Evolutionary conservation across 2,888 invertebrate species (phyloP), one percentile per base, ranked within the genome.

Genomic region (Cyaniris semiargus): DNA sequence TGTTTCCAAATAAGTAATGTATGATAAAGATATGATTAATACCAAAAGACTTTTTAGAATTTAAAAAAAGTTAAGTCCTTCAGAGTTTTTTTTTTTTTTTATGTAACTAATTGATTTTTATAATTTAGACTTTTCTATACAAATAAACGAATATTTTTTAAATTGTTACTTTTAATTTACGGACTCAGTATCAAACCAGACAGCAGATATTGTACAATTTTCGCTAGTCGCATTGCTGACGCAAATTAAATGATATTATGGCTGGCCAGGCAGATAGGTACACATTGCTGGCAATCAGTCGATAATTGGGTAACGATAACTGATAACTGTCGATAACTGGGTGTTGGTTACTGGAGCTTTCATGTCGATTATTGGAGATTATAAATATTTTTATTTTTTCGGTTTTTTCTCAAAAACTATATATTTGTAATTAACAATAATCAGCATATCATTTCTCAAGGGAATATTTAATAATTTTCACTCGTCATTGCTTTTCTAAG

Each of bases 271-370:
- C 72, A 72, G 21, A 48, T 72, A 72, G 53, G n/a, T 56, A 72
- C 72, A 44, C 72, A 72, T 48, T 72, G 44, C 72, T 56, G 72
- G 44, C 72, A 44, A 72, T 44, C 44, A 72, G 72, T 72, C 72
- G 72, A 72, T 72, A 72, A 72, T 48, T 72, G 72, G 72, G 72
- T 44, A 48, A 72, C 72, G 72, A 72, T 44, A 72, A 72, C 72
- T 72, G 71, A n/a, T 71, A 71, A 71, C 21, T 71, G 38, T 71
- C 71, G 38, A 71, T 38, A 71, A 71, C 34, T 72, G n/a, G n/a
- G n/a, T n/a, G n/a, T n/a, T n/a, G n/a, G n/a, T n/a, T n/a, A n/a
- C n/a, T n/a, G n/a, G n/a, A n/a, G n/a, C n/a, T n/a, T n/a, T n/a
- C n/a, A n/a, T n/a, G n/a, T n/a, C n/a, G n/a, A n/a, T n/a, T n/a